Evolutionary conservation across 2,888 invertebrate species (phyloP), one percentile per base, ranked within the genome.

Genomic region (Dendrolimus pini): DNA sequence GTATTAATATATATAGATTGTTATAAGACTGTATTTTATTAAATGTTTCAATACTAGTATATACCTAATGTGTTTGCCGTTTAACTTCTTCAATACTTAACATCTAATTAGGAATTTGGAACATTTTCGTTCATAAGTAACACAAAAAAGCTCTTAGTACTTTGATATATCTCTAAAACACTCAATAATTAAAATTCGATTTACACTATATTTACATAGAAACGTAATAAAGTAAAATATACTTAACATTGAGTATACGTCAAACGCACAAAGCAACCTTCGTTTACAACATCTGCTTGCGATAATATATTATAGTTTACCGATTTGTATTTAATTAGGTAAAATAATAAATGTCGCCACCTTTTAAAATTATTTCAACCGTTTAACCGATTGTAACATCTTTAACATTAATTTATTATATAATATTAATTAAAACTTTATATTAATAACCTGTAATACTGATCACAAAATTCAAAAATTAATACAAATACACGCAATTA

Each of bases 381-480:
- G 6, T 59, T 66, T 72, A 72, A 55, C 64, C 77, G 75, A 76
- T 76, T 76, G 77, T 69, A 64, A 67, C 65, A 64, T 64, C 59
- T 61, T 65, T 60, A 64, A 64, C 62, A 52, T 61, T 63, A 9
- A 62, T 62, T 60, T 65, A 59, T 59, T 63, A 58, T 42, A 58
- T 56, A 59, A 56, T 60, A 69, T 67, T 60, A 66, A 57, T 69
- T 68, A 65, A 65, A 30, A 30, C 30, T 30, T 30, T 30, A 30
- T 30, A 30, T 30, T 30, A 30, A 30, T 30, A 30, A 69, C 64
- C 70, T 75, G 75, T 83, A 85, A 85, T 85, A 85, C 85, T 85
- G 85, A 85, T 85, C 78, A 78, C 78, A 75, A 74, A 72, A 74
- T 66, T 69, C 66, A 66, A 65, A 69, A 47, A 47, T 10, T 47